A percentile compares a stretch with the other conserved stretches of the same genome.
These are phyloP conservation scores for fruit fly (Drosophila melanogaster) DNA, from an alignment of 1,140 invertebrate genomes.

Conservation along the genomic window DNA sequence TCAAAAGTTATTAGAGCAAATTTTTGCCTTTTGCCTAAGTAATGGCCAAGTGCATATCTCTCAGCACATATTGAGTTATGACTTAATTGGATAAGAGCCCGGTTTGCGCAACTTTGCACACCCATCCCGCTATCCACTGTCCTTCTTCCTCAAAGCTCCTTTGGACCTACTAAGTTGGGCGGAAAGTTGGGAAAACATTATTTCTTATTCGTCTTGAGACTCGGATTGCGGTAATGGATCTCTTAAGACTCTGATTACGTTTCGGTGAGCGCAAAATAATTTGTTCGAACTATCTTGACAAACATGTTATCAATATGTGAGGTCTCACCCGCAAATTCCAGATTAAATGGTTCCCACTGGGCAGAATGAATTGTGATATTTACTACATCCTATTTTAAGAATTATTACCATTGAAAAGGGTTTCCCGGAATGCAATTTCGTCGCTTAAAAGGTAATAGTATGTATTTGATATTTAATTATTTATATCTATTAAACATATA, in stretches of 20 bases:
- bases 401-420: not conserved
- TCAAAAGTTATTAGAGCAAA: conserved; percentile 76
- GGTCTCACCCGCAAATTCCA: too few species aligned
- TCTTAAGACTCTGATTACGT: conserved; percentile 21
- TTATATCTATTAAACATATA: too few species aligned
- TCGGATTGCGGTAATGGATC: conserved; percentile 14
- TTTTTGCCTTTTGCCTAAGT: conserved; percentile 77
- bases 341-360: too few species aligned
- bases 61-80: conserved; percentile 81
- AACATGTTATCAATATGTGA: not conserved
- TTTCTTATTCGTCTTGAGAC: conserved; percentile 1
- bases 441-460: too few species aligned
- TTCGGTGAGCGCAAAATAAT: not conserved
- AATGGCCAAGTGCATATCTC: conserved; percentile 78
- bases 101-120: conserved; percentile 36
- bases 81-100: conserved; percentile 80
- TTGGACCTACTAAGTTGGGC: conserved; percentile 19
- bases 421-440: not conserved
- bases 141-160: not conserved
- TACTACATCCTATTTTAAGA: not conserved
- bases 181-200: conserved; percentile 34
- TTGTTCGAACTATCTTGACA: not conserved
- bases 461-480: too few species aligned
- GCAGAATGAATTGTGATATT: too few species aligned
- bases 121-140: conserved; percentile 7